Conservation (phyloP, 2,888 invertebrate genomes). For the Amphipoea oculea region DNA sequence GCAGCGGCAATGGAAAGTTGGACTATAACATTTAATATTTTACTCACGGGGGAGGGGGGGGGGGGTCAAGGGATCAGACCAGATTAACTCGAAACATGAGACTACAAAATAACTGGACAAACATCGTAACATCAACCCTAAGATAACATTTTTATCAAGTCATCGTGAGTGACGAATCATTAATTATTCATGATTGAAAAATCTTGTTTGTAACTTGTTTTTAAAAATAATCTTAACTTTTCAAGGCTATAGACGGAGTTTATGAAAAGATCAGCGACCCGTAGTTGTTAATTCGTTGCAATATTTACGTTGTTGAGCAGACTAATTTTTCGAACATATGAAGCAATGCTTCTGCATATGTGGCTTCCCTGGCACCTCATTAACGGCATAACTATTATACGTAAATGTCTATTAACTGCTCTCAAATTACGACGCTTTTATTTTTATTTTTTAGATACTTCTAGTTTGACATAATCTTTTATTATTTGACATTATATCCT, state of each 20-base stretch:
- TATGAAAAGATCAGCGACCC: neutral
- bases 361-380: no score
- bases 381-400: no score
- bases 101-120: constrained; percentile 13
- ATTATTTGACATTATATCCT: no score
- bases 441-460: no score
- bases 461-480: no score
- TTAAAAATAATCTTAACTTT: neutral
- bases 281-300: neutral
- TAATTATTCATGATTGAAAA: neutral
- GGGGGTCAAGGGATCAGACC: no score
- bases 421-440: no score
- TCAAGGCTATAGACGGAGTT: neutral
- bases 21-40: constrained; percentile 7
- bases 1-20: no score
- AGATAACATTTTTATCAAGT: neutral
- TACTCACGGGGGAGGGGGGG: neutral
- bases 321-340: neutral
- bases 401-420: no score
- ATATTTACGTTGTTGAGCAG: neutral
- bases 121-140: neutral
- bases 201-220: neutral
- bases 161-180: constrained; percentile 28
- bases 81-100: neutral
- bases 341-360: neutral